Evolutionary conservation across 2,888 invertebrate genomes (phyloP).

Genomic region (Leptopilina syphax): DNA sequence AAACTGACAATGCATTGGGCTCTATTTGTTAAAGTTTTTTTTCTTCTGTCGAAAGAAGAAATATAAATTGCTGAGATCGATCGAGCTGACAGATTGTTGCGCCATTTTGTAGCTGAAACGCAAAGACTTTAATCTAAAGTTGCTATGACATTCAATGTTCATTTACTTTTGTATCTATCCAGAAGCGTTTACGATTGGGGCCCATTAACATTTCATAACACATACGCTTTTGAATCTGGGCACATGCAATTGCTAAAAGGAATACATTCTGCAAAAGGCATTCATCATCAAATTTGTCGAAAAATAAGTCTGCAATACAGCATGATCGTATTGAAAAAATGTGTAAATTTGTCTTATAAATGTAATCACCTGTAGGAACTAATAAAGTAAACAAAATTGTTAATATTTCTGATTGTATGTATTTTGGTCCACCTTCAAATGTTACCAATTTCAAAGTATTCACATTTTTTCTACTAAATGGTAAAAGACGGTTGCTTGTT

Average conservation of each 20-base stretch:
- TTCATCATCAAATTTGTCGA: constrained; percentile 16
- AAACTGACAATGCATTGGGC: background rate
- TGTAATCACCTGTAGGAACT: no score
- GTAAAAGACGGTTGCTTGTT: no score
- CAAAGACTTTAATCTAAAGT: background rate
- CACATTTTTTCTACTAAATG: no score
- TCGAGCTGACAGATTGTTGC: background rate
- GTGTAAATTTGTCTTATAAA: no score
- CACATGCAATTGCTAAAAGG: background rate
- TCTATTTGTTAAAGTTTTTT: background rate
- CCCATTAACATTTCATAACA: background rate
- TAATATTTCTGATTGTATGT: no score
- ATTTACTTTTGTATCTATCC: background rate
- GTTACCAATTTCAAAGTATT: no score
- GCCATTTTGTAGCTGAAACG: background rate
- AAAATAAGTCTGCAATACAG: background rate
- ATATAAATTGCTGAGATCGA: background rate
- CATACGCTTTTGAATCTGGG: constrained; percentile 40
- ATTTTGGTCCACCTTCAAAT: no score
- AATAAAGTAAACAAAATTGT: no score
- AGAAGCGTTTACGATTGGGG: constrained; percentile 1
- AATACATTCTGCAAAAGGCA: constrained; percentile 5
- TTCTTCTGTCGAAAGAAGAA: background rate
- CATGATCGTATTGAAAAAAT: background rate
- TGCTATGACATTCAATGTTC: background rate